These are phyloP conservation scores for Varecia variegata DNA, from an alignment of 2,797 vertebrate species.

Conservation along the genomic window DNA sequence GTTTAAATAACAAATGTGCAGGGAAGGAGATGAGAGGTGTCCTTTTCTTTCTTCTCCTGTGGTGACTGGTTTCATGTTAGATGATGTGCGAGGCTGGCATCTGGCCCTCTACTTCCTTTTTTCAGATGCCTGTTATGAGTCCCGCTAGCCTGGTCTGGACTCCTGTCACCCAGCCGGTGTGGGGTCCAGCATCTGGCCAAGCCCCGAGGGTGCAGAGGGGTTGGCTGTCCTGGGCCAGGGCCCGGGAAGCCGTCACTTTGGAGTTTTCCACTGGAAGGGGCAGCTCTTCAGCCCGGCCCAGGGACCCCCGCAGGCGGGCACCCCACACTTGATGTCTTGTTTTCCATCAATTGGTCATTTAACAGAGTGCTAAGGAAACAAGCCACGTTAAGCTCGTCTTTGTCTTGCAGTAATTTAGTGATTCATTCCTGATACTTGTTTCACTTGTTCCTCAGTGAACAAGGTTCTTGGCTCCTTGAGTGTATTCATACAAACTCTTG, in stretches of 20 bases:
- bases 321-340: background rate
- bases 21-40: no score
- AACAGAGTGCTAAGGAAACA: background rate
- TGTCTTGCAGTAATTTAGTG: background rate
- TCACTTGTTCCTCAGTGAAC: background rate
- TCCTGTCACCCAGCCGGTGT: background rate
- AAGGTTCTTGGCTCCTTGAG: background rate
- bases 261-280: background rate
- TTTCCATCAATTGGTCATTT: rapidly evolving
- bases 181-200: slow-evolving; percentile 21
- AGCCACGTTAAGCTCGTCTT: rapidly evolving
- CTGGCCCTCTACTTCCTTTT: background rate
- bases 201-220: slow-evolving; percentile 66
- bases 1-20: background rate
- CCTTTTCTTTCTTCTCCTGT: background rate
- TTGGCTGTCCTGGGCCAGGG: slow-evolving; percentile 63
- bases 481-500: background rate
- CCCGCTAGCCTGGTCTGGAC: background rate
- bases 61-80: background rate
- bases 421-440: background rate
- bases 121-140: background rate
- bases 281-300: background rate
- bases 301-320: background rate
- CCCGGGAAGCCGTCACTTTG: slow-evolving; percentile 35
- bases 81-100: background rate